phyloP scores from a whole-genome alignment of 2,888 invertebrate genomes.

The Tenthredo mesomela region DNA sequence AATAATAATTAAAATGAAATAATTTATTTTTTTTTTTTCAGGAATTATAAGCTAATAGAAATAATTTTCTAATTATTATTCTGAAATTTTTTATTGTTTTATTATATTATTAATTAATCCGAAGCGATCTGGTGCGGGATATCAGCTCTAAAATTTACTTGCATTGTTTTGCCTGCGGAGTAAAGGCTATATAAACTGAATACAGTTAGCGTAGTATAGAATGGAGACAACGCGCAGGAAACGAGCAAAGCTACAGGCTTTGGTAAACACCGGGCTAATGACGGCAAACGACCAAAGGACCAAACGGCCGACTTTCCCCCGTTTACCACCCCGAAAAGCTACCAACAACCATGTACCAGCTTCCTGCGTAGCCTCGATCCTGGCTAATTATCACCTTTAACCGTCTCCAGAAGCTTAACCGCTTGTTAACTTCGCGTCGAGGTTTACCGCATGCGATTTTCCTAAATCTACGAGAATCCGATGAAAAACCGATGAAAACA shows the following conservation, averaged over 20 bases:
- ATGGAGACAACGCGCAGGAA: conserved; percentile 36
- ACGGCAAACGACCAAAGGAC: conserved; percentile 49
- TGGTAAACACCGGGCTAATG: conserved; percentile 49
- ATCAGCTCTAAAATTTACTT: not conserved
- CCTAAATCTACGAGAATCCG: conserved; percentile 10
- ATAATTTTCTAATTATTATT: no score
- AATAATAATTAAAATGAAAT: no score
- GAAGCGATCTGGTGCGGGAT: not conserved
- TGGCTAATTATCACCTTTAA: conserved; percentile 49
- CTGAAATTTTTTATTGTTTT: no score
- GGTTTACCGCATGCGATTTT: not conserved
- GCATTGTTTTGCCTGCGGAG: conserved; percentile 1
- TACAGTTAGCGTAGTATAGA: conserved; percentile 17
- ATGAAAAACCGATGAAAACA: not conserved
- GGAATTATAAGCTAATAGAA: no score
- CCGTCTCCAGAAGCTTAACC: conserved; percentile 47
- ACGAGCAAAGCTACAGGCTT: conserved; percentile 43
- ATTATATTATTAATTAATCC: not conserved
- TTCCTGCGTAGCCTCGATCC: conserved; percentile 45
- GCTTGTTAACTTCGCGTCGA: conserved; percentile 44
- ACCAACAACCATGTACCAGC: conserved; percentile 41
- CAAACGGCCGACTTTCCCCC: conserved; percentile 34
- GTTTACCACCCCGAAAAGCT: not conserved
- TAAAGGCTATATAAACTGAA: conserved; percentile 23
- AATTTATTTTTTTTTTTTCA: no score